These are phyloP conservation scores for Myrmophylax atrothorax DNA, from an alignment of 2,113 vertebrate species.

Conservation along the genomic window DNA sequence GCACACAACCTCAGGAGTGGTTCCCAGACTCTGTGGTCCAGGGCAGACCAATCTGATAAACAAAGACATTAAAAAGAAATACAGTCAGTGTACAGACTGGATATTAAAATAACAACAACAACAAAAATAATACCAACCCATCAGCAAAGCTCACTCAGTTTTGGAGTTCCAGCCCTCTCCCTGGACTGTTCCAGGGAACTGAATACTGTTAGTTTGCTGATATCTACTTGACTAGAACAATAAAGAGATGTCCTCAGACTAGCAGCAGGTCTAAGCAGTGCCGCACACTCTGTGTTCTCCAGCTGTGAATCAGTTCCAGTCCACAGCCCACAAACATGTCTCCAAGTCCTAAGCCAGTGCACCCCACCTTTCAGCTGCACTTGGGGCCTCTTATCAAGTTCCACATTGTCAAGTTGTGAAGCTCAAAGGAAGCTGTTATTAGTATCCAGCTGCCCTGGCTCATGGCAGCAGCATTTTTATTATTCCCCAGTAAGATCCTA, in stretches of 20 bases:
- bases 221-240: background rate
- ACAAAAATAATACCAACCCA: background rate
- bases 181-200: background rate
- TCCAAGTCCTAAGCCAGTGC: background rate
- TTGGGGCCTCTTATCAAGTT: background rate
- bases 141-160: background rate
- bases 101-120: background rate
- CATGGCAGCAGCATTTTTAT: background rate
- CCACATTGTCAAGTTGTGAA: rapidly evolving
- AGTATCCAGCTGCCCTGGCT: background rate
- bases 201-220: background rate
- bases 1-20: background rate
- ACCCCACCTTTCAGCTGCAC: background rate
- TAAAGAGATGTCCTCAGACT: background rate
- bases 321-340: too few species aligned
- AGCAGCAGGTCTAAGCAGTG: background rate
- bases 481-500: background rate
- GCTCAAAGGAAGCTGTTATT: background rate
- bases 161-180: background rate
- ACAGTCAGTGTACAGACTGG: background rate
- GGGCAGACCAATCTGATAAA: background rate
- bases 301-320: background rate
- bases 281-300: background rate
- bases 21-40: background rate
- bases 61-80: background rate